A percentile compares a stretch with the other conserved stretches of the same genome.
These are phyloP conservation scores for Notiomystis cincta DNA, from an alignment of 2,113 vertebrate genomes.

Conservation along the genomic window DNA sequence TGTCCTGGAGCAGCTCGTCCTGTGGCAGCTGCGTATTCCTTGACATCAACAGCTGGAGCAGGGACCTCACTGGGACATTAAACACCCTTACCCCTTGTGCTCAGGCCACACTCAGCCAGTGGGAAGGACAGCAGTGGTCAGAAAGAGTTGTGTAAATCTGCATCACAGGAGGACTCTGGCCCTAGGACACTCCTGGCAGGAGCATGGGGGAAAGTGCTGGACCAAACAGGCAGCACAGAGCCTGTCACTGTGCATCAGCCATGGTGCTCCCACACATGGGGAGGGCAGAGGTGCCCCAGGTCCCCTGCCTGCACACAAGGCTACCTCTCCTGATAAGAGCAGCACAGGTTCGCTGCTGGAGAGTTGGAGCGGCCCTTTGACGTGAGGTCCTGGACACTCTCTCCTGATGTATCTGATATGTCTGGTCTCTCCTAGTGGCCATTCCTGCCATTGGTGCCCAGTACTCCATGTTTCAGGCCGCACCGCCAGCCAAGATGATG, in stretches of 20 bases:
- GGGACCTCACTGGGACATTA: not conserved
- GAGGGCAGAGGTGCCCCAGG: not conserved
- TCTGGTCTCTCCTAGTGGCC: constrained; percentile 79
- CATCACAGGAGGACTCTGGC: not conserved
- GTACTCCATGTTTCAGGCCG: constrained; percentile 90
- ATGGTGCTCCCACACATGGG: rapidly evolving
- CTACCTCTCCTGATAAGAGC: not conserved
- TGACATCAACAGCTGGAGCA: not conserved
- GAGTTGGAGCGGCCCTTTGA: rapidly evolving
- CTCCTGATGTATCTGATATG: not conserved
- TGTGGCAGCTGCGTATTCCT: not conserved
- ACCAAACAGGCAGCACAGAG: not conserved
- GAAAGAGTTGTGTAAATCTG: not conserved
- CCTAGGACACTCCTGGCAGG: not conserved
- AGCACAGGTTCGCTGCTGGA: not conserved
- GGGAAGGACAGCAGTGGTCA: not conserved
- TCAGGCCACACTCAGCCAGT: rapidly evolving
- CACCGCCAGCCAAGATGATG: constrained; percentile 85
- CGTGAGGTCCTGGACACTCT: not conserved
- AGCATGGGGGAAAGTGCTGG: not conserved
- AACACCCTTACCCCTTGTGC: not conserved
- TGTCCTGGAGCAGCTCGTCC: not conserved
- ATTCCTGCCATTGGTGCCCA: constrained; percentile 86
- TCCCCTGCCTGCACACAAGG: rapidly evolving
- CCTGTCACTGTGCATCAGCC: not conserved